Base-by-base conservation (phyloP, 2,113 vertebrate species). In the Tenebrosternarchus preto region DNA sequence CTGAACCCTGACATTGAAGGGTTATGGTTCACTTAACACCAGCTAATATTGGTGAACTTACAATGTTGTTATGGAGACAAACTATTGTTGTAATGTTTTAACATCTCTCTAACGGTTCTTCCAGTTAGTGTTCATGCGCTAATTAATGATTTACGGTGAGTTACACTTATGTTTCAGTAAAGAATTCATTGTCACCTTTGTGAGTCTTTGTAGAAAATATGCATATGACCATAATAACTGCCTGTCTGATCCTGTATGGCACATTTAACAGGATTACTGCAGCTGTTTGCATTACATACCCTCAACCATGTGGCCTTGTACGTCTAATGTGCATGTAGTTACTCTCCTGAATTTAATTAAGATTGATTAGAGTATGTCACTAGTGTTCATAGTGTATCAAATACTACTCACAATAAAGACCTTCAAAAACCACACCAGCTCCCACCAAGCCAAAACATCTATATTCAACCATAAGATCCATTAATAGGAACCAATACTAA, bases 11-110 rank as follows among this genome's bases (percentile, higher is more conserved):
- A n/a, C 27, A n/a, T 39, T 77, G 25, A 66, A 33, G 20, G 22
- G 31, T 43, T 68, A 69, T 43, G 5, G 50, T 19, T 78, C 31
- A 22, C 66, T 70, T 78, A 60, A 78, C 66, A 46, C 31, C 22
- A 60, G 22, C 76, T 78, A 60, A 70, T 70, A 59, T 11, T 16
- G 22, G 4, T 70, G 0, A 33, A 77, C 31, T 20, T 68, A n/a
- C 43, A n/a, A 57, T 68, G 46, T 16, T 64, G 17, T 11, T 76
- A 0, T 31, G n/a, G n/a, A n/a, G 55, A 59, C 29, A 73, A 33
- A 43, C 39, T 12, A 12, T 50, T 50, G 12, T 12, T 50, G 43
- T 12, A 50, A 50, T 50, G 43, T 50, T 50, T 50, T 50, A 50
- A 50, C 8, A 50, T 50, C 43, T 50, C 43, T 50, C 43, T 50